Evolutionary conservation across 2,797 vertebrate genomes (phyloP).

Genomic region (Poeciliopsis paucimaculata): DNA sequence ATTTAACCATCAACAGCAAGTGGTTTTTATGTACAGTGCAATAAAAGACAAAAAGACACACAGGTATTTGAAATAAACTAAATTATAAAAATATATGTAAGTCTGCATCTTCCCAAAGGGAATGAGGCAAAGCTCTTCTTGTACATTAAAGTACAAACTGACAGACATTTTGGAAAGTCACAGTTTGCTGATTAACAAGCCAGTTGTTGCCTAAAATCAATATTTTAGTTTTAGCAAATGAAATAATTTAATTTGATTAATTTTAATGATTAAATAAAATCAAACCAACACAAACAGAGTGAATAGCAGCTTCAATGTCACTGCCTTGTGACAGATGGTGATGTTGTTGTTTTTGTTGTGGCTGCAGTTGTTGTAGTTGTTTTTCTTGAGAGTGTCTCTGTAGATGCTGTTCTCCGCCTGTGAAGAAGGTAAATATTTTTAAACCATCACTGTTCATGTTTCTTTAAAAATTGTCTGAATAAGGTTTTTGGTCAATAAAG

Average conservation of each 20-base stretch:
- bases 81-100: neutral
- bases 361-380: neutral
- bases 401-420: neutral
- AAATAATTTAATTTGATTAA: no score
- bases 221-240: neutral
- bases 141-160: neutral
- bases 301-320: neutral
- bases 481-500: neutral
- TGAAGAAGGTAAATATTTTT: neutral
- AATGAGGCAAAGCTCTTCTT: neutral
- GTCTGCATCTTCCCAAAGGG: neutral
- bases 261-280: neutral
- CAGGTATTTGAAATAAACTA: neutral
- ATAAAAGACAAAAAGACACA: neutral
- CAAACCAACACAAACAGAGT: neutral
- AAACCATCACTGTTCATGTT: neutral
- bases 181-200: no score
- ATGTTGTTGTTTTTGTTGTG: neutral
- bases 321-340: neutral
- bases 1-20: neutral
- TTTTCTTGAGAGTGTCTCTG: neutral
- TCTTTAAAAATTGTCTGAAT: neutral
- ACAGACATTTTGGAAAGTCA: neutral
- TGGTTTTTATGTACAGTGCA: neutral
- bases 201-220: neutral